phyloP scores from a whole-genome alignment of 2,113 vertebrate genomes.

The Dolichallabes microphthalmus region DNA sequence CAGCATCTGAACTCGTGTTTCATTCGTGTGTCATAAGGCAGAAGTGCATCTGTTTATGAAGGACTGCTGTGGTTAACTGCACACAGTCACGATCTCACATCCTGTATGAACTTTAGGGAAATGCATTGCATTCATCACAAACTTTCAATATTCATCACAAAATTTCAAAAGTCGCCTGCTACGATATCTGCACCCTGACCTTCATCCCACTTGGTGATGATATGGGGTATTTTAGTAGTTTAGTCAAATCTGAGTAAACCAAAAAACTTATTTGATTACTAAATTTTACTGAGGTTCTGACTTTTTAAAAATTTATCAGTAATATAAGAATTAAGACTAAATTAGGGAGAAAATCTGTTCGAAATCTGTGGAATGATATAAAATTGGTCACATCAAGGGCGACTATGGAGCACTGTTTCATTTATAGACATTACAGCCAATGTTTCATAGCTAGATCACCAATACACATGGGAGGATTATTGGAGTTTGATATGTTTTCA shows the following conservation, averaged over 20 bases:
- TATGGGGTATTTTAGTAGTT: background rate
- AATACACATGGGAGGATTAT: no score
- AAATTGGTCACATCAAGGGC: background rate
- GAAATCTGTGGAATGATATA: background rate
- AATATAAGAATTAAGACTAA: background rate
- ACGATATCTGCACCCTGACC: no score
- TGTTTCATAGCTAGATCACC: background rate
- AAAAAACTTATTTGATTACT: background rate
- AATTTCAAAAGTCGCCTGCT: background rate
- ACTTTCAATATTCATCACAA: background rate
- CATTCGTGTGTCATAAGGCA: no score
- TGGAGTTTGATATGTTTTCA: background rate
- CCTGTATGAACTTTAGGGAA: background rate
- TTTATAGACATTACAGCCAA: background rate
- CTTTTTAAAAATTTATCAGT: no score
- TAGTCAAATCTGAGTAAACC: background rate
- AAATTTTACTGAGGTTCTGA: no score
- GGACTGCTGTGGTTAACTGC: background rate
- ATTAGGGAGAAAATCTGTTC: background rate
- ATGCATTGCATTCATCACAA: background rate
- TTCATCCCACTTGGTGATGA: no score
- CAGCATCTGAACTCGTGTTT: background rate
- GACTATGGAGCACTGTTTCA: background rate
- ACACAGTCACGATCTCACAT: background rate
- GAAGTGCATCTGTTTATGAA: conserved; percentile 6